Evolutionary conservation across 2,888 invertebrate species (phyloP), one percentile per base, ranked within the genome.

Genomic region (Eurois occulta): DNA sequence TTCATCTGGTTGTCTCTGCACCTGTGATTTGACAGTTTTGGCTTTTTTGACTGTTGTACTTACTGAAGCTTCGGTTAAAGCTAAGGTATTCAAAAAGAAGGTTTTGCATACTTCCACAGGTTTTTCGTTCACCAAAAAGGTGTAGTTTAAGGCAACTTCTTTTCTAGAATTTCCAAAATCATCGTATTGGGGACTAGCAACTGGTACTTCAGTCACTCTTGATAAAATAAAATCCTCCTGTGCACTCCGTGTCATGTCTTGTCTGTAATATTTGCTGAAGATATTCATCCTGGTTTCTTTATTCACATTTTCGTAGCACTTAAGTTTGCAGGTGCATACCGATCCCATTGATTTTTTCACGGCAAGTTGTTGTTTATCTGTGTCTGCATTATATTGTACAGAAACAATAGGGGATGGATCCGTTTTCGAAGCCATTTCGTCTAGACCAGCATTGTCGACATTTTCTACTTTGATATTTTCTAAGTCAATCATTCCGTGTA

Each of bases 221-320:
- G 76, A 77, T 28, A 77, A 28, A 65, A 76, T 76, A 65, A 65
- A 76, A 64, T 76, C 64, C 24, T 28, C 46, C 24, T 65, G 52
- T 55, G n/a, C 43, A 35, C 13, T 18, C 24, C 1, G 11, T 52
- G 77, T 55, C 75, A 64, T 76, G 11, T 41, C 28, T 35, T 64
- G 28, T 8, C 24, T 43, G 35, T 77, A 11, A 38, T 65, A 77
- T 55, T 77, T 46, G 24, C 38, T 35, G 13, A 77, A 76, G 28
- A 77, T 77, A 28, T 18, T 35, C 10, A 46, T 58, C 24, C 76
- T 77, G 35, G 35, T 10, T 38, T 55, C 28, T 38, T 24, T 38
- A 58, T 46, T 43, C 24, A 77, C 28, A 24, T 3, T 35, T 77
- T 77, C 43, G 16, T 58, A 65, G 43, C 65, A 77, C 6, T 65